A percentile compares a stretch with the other conserved stretches of the same genome.
phyloP scores from a whole-genome alignment of 2,797 vertebrate species.

The Acanthornis magna region DNA sequence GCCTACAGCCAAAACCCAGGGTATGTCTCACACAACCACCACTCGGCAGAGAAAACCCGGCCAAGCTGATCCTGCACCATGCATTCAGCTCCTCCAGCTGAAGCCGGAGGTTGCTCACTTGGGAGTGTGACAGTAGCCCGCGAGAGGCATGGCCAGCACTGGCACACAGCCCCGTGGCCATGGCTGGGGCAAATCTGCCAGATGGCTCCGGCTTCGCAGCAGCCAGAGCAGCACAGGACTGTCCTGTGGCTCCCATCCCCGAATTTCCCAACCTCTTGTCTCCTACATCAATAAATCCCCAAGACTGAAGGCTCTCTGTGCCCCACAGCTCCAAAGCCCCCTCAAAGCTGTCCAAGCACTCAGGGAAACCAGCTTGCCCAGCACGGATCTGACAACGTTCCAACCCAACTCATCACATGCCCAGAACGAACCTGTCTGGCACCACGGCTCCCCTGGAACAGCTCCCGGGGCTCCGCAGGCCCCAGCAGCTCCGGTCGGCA shows the following conservation, averaged over 20 bases:
- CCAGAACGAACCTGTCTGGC: not conserved
- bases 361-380: not conserved
- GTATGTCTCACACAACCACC: accelerated
- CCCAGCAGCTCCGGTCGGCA: accelerated
- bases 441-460: not conserved
- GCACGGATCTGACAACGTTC: accelerated
- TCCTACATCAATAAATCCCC: not conserved
- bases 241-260: not conserved
- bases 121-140: not conserved
- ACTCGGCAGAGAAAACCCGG: not conserved
- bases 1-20: not conserved
- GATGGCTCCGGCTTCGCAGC: not conserved
- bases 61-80: not conserved
- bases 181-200: not conserved
- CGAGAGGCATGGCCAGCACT: not conserved
- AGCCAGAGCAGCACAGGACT: not conserved
- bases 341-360: not conserved
- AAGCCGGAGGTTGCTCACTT: not conserved
- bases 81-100: not conserved
- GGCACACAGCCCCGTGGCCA: not conserved
- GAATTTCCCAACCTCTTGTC: not conserved
- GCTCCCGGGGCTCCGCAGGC: not conserved
- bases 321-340: not conserved
- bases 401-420: not conserved
- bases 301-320: not conserved